These are phyloP conservation scores for Gnatocerus cornutus DNA, from an alignment of 2,888 invertebrate genomes.

Conservation along the genomic window DNA sequence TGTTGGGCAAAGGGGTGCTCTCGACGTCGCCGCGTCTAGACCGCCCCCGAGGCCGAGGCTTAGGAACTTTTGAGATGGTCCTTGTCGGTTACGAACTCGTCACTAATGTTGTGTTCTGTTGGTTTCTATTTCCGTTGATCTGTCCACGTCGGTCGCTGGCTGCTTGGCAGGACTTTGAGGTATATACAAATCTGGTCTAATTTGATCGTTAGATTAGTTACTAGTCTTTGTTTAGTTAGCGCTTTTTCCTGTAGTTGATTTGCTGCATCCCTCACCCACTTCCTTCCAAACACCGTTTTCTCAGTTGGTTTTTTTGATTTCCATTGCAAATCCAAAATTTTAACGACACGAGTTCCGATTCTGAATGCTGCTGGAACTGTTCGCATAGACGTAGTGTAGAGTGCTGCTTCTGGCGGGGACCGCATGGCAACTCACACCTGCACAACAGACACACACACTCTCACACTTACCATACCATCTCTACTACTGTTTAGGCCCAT, in stretches of 20 bases:
- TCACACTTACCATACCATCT: slow-evolving; percentile 60
- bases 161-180: slow-evolving; percentile 89
- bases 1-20: slow-evolving; percentile 61
- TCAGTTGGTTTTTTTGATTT: slow-evolving; percentile 31
- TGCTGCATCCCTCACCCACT: slow-evolving; percentile 59
- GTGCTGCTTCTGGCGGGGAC: slow-evolving; percentile 66
- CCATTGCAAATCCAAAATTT: slow-evolving; percentile 42
- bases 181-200: slow-evolving; percentile 73
- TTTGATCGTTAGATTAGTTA: slow-evolving; percentile 70
- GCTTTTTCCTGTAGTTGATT: slow-evolving; percentile 70
- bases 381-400: slow-evolving; percentile 58
- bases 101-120: slow-evolving; percentile 78
- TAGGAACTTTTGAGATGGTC: slow-evolving; percentile 96
- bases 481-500: slow-evolving; percentile 64
- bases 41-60: slow-evolving; percentile 70
- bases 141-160: slow-evolving; percentile 79
- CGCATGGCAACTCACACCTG: slow-evolving; percentile 68
- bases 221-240: slow-evolving; percentile 71
- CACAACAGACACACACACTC: slow-evolving; percentile 58
- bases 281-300: slow-evolving; percentile 40
- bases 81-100: slow-evolving; percentile 75
- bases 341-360: slow-evolving; percentile 45
- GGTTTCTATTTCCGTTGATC: slow-evolving; percentile 73
- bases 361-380: slow-evolving; percentile 56
- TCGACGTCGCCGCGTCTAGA: slow-evolving; percentile 56